Percentiles rank a stretch among this genome's conserved stretches.
These are phyloP conservation scores for Branchinecta lynchi DNA, from an alignment of 1,140 invertebrate genomes.

Conservation along the genomic window DNA sequence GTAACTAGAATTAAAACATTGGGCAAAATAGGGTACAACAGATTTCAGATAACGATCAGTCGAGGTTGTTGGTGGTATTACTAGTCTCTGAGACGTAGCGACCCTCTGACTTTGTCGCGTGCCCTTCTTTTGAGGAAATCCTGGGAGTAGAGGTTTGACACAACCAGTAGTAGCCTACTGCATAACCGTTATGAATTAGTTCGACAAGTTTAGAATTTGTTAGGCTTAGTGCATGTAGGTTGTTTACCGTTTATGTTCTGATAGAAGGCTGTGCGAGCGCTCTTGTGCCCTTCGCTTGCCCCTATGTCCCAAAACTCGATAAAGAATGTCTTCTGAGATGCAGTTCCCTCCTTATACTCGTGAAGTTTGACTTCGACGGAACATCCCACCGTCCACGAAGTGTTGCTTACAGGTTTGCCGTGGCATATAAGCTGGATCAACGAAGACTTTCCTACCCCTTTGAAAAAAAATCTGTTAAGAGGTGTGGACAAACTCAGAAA, in stretches of 20 bases:
- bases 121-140: too few species aligned
- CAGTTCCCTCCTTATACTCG: conserved; percentile 85
- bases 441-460: conserved; percentile 88
- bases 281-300: conserved; percentile 77
- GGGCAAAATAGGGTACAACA: too few species aligned
- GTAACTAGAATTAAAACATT: too few species aligned
- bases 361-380: conserved; percentile 89
- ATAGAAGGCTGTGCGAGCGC: conserved; percentile 82
- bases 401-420: conserved; percentile 61
- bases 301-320: conserved; percentile 93
- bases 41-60: too few species aligned
- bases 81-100: too few species aligned
- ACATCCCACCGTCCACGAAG: conserved; percentile 88
- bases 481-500: too few species aligned
- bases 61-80: too few species aligned
- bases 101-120: too few species aligned
- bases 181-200: conserved; percentile 1
- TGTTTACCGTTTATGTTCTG: conserved; percentile 67
- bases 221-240: not conserved
- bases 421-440: conserved; percentile 79
- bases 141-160: too few species aligned
- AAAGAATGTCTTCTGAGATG: conserved; percentile 72
- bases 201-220: not conserved
- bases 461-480: conserved; percentile 22
- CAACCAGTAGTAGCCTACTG: conserved; percentile 13